These are phyloP conservation scores for Engystomops pustulosus DNA, from an alignment of 2,113 vertebrate species.

Conservation along the genomic window DNA sequence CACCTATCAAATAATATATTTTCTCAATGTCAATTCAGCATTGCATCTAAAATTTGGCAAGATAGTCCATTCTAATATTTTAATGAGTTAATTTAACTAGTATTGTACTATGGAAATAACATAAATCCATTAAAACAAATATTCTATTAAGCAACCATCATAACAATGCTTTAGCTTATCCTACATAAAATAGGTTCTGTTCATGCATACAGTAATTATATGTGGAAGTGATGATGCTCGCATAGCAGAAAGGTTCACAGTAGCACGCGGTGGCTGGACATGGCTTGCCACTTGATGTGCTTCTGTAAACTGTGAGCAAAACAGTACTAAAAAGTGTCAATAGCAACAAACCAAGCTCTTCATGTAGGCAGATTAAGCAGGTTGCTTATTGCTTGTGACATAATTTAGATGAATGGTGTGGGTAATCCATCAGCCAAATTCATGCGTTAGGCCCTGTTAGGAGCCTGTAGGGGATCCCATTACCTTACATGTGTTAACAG, in stretches of 20 bases:
- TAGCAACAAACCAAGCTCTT: slow-evolving; percentile 74
- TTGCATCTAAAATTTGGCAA: too few species aligned
- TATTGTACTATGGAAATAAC: too few species aligned
- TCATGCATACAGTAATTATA: too few species aligned
- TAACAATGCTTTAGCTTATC: too few species aligned
- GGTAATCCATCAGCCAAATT: slow-evolving; percentile 78
- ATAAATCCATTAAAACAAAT: too few species aligned
- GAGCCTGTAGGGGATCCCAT: slow-evolving; percentile 78
- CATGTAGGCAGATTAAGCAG: slow-evolving; percentile 75
- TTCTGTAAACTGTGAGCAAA: slow-evolving; percentile 75
- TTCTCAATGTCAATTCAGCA: too few species aligned
- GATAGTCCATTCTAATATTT: too few species aligned
- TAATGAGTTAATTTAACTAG: too few species aligned
- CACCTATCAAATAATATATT: too few species aligned
- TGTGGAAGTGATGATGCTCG: background rate
- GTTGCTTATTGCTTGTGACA: slow-evolving; percentile 80
- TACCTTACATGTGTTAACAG: slow-evolving; percentile 83
- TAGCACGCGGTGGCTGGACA: background rate
- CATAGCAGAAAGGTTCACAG: background rate
- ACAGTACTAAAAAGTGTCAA: slow-evolving; percentile 74
- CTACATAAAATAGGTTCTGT: too few species aligned
- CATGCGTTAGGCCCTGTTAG: slow-evolving; percentile 61
- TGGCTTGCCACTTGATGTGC: background rate
- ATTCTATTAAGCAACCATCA: too few species aligned
- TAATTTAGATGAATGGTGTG: slow-evolving; percentile 88